Percentiles rank a stretch among this genome's conserved stretches.
Conservation (phyloP, 2,113 vertebrate genomes). For the Bagarius yarrelli region DNA sequence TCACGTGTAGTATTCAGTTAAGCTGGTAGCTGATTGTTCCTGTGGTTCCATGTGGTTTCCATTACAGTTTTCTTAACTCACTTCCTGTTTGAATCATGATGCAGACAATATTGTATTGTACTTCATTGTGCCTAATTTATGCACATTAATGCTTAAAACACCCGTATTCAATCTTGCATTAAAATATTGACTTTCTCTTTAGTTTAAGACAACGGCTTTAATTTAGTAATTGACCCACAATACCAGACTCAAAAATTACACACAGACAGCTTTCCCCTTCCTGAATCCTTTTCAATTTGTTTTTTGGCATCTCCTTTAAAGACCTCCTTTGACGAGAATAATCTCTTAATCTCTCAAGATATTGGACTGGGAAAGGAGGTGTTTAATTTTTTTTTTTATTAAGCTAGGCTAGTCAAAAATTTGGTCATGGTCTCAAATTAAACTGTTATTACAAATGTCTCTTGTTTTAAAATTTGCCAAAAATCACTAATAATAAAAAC, state of each 20-base stretch:
- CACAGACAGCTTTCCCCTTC: background rate
- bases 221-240: too few species aligned
- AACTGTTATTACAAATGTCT: too few species aligned
- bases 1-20: conserved; percentile 27
- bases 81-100: conserved; percentile 14
- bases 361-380: background rate
- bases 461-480: background rate
- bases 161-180: background rate
- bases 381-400: background rate
- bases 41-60: conserved; percentile 21
- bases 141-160: background rate
- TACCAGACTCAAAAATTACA: background rate
- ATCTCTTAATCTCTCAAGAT: conserved; percentile 25
- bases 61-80: conserved; percentile 15
- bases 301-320: conserved; percentile 40
- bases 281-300: conserved; percentile 11
- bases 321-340: conserved; percentile 43
- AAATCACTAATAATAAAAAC: background rate
- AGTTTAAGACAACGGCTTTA: background rate
- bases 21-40: conserved; percentile 15
- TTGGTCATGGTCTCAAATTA: too few species aligned
- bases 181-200: background rate
- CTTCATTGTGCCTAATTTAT: background rate
- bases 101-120: conserved; percentile 5
- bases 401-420: background rate